These are phyloP conservation scores for Branchellion lobata DNA, from an alignment of 2,888 invertebrate species.

Conservation along the genomic window DNA sequence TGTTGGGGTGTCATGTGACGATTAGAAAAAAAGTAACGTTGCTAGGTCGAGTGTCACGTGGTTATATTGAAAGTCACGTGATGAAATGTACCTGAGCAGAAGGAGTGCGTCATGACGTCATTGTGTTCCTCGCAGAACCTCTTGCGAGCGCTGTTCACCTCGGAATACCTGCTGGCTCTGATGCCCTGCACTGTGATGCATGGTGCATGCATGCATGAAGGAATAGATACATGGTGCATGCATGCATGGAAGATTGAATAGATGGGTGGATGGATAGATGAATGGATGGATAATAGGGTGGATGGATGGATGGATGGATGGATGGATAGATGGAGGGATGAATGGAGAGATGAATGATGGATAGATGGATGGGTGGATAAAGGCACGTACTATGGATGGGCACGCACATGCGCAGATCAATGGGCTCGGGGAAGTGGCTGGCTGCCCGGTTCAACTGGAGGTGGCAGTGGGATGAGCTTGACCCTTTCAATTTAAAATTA, in stretches of 20 bases:
- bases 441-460: constrained; percentile 58
- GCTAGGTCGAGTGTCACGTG: no score
- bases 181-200: constrained; percentile 3
- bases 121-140: constrained; percentile 18
- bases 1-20: no score
- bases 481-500: no score
- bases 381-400: constrained; percentile 61
- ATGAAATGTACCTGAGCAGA: constrained; percentile 30
- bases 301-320: background rate
- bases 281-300: background rate
- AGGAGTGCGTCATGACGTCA: background rate
- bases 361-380: background rate
- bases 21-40: no score
- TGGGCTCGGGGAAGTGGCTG: constrained; percentile 60
- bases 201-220: no score
- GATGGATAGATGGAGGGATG: background rate
- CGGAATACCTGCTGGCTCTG: background rate
- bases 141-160: background rate
- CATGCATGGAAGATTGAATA: background rate
- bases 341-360: background rate
- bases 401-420: constrained; percentile 64
- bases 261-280: background rate
- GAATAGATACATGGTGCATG: no score
- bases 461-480: constrained; percentile 25
- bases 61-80: no score